phyloP scores from a whole-genome alignment of 2,797 vertebrate genomes.

The Paramormyrops hopkinsi region DNA sequence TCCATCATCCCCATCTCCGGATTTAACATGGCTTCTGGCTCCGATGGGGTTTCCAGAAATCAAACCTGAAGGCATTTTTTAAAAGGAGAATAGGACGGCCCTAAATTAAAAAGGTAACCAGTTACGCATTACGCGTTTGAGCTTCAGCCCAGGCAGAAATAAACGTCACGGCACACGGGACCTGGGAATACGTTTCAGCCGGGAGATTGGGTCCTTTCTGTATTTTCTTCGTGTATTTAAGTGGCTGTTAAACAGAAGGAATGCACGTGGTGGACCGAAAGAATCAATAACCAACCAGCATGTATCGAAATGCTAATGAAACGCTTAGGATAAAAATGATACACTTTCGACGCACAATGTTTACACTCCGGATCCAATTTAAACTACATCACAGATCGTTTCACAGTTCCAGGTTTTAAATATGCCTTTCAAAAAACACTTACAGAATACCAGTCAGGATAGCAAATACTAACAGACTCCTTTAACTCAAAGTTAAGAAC shows the following conservation, averaged over 20 bases:
- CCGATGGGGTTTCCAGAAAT: conserved; percentile 18
- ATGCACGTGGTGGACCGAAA: neutral
- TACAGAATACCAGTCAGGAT: neutral
- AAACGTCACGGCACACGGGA: neutral
- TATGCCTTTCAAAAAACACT: neutral
- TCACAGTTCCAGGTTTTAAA: neutral
- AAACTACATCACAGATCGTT: neutral
- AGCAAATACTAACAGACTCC: neutral
- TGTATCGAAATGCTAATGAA: neutral
- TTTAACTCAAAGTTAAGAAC: neutral
- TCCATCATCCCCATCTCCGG: conserved; percentile 20
- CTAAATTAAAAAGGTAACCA: conserved; percentile 16
- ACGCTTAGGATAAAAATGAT: neutral
- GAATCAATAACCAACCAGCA: neutral
- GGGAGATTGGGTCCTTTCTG: conserved; percentile 18
- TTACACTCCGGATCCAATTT: neutral
- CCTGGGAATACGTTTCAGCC: neutral
- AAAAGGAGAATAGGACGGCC: neutral
- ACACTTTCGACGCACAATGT: neutral
- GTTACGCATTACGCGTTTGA: neutral
- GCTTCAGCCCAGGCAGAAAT: neutral
- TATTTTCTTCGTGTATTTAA: conserved; percentile 2
- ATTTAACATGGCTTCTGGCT: conserved; percentile 39
- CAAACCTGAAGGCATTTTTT: conserved; percentile 34
- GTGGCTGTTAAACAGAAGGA: neutral